Evolutionary conservation across 2,888 invertebrate genomes (phyloP).

Genomic region (Acholoe squamosa): DNA sequence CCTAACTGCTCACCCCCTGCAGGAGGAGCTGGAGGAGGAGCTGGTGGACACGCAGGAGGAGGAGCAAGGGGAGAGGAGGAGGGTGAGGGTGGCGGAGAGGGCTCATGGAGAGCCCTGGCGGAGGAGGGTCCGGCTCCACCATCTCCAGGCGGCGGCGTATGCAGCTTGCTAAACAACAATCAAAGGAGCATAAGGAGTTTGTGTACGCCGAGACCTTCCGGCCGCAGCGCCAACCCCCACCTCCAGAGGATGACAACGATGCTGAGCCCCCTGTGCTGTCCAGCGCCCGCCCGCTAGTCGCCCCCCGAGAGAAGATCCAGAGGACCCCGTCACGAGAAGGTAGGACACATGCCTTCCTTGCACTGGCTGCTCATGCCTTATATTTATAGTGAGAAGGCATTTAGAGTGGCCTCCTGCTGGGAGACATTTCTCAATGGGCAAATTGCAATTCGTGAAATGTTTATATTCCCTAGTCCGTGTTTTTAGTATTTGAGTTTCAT

Average conservation of each 20-base stretch:
- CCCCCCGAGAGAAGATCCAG: conserved; percentile 39
- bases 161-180: not conserved
- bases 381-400: no score
- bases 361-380: no score
- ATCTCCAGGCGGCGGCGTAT: not conserved
- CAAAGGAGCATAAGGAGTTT: conserved; percentile 1
- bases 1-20: not conserved
- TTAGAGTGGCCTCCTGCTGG: no score
- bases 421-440: no score
- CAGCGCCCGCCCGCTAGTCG: conserved; percentile 36
- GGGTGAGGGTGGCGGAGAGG: not conserved
- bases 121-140: not conserved
- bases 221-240: conserved; percentile 9
- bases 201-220: conserved; percentile 40
- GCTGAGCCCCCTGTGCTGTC: not conserved
- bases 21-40: conserved; percentile 4
- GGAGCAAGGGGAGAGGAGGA: not conserved
- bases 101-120: not conserved
- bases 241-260: not conserved
- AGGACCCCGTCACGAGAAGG: conserved; percentile 50
- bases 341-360: no score
- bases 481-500: no score
- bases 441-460: no score
- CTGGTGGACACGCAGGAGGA: not conserved
- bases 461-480: no score